These are phyloP conservation scores for Hylaeus volcanicus DNA, from an alignment of 1,140 invertebrate species.

Conservation along the genomic window DNA sequence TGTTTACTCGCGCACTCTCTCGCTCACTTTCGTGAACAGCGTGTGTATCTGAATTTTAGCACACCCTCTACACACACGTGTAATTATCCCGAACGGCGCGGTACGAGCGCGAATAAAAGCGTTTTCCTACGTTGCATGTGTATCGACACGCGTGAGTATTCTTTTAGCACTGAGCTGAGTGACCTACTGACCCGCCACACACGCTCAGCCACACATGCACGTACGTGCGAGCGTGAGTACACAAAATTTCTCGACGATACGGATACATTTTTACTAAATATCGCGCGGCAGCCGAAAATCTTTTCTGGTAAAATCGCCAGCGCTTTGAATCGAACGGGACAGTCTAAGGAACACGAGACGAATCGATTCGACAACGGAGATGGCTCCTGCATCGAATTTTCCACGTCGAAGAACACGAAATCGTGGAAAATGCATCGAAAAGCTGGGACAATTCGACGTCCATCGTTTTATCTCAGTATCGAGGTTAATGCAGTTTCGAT, in stretches of 20 bases:
- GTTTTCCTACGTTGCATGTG: conserved; percentile 30
- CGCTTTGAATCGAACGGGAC: not conserved
- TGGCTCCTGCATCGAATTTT: not conserved
- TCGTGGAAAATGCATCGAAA: not conserved
- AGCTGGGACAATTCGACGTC: no score
- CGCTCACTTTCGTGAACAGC: no score
- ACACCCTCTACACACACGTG: not conserved
- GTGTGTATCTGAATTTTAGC: no score
- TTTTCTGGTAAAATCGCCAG: not conserved
- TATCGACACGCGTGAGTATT: conserved; percentile 46
- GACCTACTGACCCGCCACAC: conserved; percentile 64
- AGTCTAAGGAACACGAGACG: not conserved
- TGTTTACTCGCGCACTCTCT: no score
- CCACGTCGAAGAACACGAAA: not conserved
- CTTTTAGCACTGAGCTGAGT: conserved; percentile 57
- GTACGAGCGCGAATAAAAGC: not conserved
- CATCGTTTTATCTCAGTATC: no score
- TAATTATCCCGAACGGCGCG: not conserved
- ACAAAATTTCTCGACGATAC: conserved; percentile 29
- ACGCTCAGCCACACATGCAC: conserved; percentile 11
- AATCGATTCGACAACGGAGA: not conserved
- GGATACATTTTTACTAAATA: conserved; percentile 8
- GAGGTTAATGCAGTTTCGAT: no score
- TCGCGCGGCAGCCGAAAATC: not conserved
- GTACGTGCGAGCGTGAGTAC: not conserved